A percentile compares a stretch with the other conserved stretches of the same genome.
These are phyloP conservation scores for Venusia cambrica DNA, from an alignment of 2,888 invertebrate genomes.

Conservation along the genomic window DNA sequence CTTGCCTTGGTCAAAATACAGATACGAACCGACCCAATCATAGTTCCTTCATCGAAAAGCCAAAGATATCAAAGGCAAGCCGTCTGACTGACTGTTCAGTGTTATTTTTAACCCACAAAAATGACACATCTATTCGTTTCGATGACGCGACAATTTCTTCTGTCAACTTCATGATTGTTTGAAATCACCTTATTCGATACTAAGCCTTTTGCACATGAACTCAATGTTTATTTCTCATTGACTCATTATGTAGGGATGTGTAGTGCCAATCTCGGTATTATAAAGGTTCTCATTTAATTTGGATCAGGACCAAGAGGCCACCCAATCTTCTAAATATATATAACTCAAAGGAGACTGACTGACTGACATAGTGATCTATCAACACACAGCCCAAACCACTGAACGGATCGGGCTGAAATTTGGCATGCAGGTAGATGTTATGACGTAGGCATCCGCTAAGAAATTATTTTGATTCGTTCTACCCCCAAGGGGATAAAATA, in stretches of 20 bases:
- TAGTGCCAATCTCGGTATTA: constrained; percentile 1
- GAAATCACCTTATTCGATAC: neutral
- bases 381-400: no score
- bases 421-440: no score
- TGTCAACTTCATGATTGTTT: constrained; percentile 32
- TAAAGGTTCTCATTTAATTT: constrained; percentile 9
- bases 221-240: constrained; percentile 1
- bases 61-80: constrained; percentile 4
- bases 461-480: no score
- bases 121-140: constrained; percentile 17
- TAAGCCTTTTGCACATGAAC: neutral
- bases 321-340: constrained; percentile 4
- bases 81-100: constrained; percentile 1
- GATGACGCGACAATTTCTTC: constrained; percentile 51
- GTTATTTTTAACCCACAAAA: constrained; percentile 11
- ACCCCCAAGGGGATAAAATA: no score
- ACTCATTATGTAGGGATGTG: neutral
- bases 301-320: constrained; percentile 12
- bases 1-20: no score
- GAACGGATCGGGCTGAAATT: no score
- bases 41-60: neutral
- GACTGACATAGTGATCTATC: no score
- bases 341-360: constrained; percentile 9
- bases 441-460: no score
- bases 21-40: no score